These are phyloP conservation scores for Paracentrotus lividus DNA, from an alignment of 53 echinoderm and acorn worm genomes.

Conservation along the genomic window DNA sequence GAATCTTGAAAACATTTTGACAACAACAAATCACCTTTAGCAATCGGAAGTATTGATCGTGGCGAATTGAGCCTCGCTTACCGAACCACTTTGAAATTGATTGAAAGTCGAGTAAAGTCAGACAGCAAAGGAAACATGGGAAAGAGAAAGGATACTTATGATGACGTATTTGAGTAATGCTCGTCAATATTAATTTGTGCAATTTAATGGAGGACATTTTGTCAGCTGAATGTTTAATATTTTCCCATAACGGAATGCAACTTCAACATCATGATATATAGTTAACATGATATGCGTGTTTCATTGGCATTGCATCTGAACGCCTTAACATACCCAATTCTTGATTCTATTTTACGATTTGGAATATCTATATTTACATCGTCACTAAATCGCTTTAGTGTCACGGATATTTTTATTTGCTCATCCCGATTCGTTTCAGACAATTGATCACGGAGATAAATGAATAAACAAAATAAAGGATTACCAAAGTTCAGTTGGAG, in stretches of 20 bases:
- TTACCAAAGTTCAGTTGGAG: neutral
- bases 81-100: neutral
- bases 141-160: neutral
- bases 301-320: neutral
- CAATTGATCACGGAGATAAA: neutral
- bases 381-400: neutral
- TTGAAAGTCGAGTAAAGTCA: neutral
- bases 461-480: conserved; percentile 41
- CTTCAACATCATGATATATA: neutral
- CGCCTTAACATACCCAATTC: neutral
- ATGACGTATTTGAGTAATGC: neutral
- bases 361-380: neutral
- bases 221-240: neutral
- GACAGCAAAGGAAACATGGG: neutral
- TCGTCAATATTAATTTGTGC: neutral
- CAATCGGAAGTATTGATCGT: neutral
- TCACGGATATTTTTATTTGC: conserved; percentile 31
- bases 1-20: neutral
- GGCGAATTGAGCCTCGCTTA: neutral
- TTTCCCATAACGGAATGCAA: neutral
- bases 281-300: neutral
- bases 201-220: neutral
- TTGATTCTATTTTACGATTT: neutral
- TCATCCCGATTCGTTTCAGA: conserved; percentile 3
- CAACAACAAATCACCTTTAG: neutral